phyloP scores from a whole-genome alignment of 2,797 vertebrate genomes.

The Morelia viridis region DNA sequence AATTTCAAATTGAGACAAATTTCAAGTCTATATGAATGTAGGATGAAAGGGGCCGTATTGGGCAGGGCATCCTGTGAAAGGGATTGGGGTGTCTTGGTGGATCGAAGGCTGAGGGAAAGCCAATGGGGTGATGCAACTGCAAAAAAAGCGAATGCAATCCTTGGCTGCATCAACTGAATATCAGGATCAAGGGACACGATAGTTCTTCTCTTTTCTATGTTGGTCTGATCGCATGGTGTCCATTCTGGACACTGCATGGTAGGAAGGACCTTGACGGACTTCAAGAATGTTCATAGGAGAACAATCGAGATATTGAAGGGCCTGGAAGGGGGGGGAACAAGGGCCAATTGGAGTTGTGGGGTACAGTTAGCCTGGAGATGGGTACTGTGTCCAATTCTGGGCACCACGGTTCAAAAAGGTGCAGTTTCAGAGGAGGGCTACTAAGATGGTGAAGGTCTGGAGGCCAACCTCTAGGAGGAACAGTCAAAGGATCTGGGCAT shows the following conservation, averaged over 20 bases:
- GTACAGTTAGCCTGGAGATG: neutral
- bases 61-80: neutral
- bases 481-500: neutral
- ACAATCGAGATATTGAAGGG: neutral
- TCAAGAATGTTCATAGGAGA: neutral
- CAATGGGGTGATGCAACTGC: neutral
- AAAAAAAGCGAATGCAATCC: neutral
- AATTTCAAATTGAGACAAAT: neutral
- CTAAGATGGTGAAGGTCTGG: neutral
- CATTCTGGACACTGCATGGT: neutral
- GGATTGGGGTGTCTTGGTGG: neutral
- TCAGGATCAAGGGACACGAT: neutral
- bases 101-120: neutral
- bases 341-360: neutral
- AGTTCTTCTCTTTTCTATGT: neutral
- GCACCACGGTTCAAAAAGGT: neutral
- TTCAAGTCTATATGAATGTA: neutral
- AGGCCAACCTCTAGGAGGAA: neutral
- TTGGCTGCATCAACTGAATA: neutral
- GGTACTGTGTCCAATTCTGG: neutral
- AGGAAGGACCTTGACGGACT: neutral
- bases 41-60: neutral
- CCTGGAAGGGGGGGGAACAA: neutral
- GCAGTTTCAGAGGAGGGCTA: neutral
- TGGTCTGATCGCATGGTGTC: neutral